These are phyloP conservation scores for Danio kyathit DNA, from an alignment of 2,797 vertebrate species.

Conservation along the genomic window DNA sequence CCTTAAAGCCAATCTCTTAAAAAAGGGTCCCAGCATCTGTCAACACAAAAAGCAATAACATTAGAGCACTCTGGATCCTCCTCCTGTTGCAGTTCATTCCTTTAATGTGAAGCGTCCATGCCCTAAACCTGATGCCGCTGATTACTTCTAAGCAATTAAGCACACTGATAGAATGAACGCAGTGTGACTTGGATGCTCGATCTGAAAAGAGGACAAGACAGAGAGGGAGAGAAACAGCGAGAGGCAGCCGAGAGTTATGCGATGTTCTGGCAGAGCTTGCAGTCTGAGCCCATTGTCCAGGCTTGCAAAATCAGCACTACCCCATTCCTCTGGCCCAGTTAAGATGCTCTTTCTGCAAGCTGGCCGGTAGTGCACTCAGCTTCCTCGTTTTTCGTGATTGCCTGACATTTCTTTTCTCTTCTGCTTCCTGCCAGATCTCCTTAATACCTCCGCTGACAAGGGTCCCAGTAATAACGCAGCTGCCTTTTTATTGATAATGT, in stretches of 20 bases:
- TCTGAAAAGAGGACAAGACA: constrained; percentile 33
- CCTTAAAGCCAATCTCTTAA: constrained; percentile 56
- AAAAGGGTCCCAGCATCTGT: constrained; percentile 36
- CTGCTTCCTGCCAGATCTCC: constrained; percentile 59
- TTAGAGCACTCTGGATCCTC: constrained; percentile 14
- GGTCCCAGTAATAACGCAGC: constrained; percentile 59
- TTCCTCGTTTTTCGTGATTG: constrained; percentile 58
- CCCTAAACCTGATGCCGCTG: constrained; percentile 24
- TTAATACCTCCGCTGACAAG: constrained; percentile 56
- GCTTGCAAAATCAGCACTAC: constrained; percentile 58
- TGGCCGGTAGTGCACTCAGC: constrained; percentile 44
- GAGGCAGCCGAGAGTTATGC: constrained; percentile 26
- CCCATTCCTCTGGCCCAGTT: constrained; percentile 44
- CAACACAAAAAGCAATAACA: constrained; percentile 31
- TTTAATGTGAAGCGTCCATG: constrained; percentile 28
- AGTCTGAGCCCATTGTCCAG: constrained; percentile 20
- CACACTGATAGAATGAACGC: constrained; percentile 28
- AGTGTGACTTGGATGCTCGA: constrained; percentile 24
- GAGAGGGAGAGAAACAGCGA: constrained; percentile 16
- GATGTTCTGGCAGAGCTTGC: constrained; percentile 42
- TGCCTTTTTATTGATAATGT: constrained; percentile 64
- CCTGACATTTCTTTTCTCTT: constrained; percentile 58
- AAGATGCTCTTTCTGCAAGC: constrained; percentile 57
- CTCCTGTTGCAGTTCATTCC: constrained; percentile 14
- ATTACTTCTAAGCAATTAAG: constrained; percentile 44